These are phyloP conservation scores for Prinia subflava DNA, from an alignment of 2,113 vertebrate species.

Conservation along the genomic window DNA sequence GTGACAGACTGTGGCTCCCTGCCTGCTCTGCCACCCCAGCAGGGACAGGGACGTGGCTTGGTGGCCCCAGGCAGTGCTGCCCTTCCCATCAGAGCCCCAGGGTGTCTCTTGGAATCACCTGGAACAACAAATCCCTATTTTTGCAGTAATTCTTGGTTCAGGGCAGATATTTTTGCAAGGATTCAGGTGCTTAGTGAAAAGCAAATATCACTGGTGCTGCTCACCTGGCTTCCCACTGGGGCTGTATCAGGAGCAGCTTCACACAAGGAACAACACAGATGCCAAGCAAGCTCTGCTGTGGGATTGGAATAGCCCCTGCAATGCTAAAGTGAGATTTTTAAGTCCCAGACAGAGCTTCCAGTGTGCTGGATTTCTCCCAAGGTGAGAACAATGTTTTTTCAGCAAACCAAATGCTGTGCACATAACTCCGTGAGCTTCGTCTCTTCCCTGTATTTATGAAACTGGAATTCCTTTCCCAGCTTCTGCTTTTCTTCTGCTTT, in stretches of 20 bases:
- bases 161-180: conserved; percentile 8
- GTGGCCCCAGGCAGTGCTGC: rapidly evolving
- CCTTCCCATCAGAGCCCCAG: neutral
- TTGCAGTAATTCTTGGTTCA: neutral
- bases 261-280: neutral
- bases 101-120: neutral
- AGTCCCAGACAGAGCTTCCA: neutral
- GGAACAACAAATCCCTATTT: neutral
- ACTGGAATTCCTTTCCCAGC: neutral
- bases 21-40: neutral
- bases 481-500: neutral
- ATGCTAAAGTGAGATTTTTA: neutral
- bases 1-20: rapidly evolving
- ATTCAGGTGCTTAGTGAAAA: neutral
- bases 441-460: neutral
- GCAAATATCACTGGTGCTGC: neutral
- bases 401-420: neutral
- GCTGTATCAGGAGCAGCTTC: neutral
- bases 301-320: neutral
- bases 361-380: neutral
- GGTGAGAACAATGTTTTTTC: neutral
- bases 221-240: neutral
- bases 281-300: neutral
- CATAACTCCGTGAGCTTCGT: neutral
- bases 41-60: rapidly evolving